Percentiles rank a stretch among this genome's conserved stretches.
phyloP scores from a whole-genome alignment of 2,797 vertebrate species.

The Falco rusticolus region DNA sequence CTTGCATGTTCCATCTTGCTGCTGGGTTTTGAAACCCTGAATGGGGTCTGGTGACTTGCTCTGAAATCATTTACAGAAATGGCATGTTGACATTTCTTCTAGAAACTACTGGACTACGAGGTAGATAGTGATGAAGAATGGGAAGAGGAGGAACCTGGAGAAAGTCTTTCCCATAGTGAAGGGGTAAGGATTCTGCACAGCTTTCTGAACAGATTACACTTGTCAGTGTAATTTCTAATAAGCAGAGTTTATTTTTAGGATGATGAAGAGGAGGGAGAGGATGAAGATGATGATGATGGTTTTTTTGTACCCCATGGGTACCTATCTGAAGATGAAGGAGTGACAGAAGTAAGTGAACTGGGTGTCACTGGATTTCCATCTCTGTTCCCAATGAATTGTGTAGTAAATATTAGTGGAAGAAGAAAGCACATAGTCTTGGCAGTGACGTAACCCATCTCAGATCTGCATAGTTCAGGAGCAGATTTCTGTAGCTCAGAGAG shows the following conservation, averaged over 20 bases:
- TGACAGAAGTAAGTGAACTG: conserved; percentile 76
- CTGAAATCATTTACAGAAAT: not conserved
- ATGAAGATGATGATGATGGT: conserved; percentile 94
- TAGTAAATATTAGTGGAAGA: not conserved
- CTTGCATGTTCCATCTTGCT: not conserved
- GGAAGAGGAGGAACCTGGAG: conserved; percentile 98
- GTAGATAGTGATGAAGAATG: conserved; percentile 98
- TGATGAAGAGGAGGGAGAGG: conserved; percentile 92
- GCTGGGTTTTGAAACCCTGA: not conserved
- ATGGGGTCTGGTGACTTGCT: accelerated
- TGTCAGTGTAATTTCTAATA: not conserved
- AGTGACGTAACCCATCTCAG: not conserved
- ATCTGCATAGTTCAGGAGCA: not conserved
- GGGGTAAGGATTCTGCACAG: conserved; percentile 80
- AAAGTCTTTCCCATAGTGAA: conserved; percentile 97
- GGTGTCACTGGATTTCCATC: not conserved
- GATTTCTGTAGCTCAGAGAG: not conserved
- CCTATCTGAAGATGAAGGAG: conserved; percentile 96
- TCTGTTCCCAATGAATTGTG: not conserved
- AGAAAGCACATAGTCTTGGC: not conserved
- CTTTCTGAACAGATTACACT: accelerated
- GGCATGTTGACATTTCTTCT: not conserved
- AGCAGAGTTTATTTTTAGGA: conserved; percentile 78
- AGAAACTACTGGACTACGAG: conserved; percentile 93
- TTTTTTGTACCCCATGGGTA: conserved; percentile 99